Evolutionary conservation across 2,797 vertebrate genomes (phyloP).

Genomic region (Neosalanx taihuensis): DNA sequence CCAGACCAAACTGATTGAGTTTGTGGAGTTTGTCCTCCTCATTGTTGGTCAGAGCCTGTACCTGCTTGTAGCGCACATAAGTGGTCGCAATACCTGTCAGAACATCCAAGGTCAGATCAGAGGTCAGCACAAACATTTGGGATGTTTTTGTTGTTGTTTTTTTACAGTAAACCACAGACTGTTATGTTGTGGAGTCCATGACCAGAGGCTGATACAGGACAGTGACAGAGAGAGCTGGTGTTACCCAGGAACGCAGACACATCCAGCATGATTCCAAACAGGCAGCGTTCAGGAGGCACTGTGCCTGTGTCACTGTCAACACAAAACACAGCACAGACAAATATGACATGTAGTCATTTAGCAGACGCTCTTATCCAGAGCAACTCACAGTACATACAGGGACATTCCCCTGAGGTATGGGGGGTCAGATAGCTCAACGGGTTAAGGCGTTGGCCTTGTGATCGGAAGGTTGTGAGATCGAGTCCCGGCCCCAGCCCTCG

Average conservation of each 20-base stretch:
- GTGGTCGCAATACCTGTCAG: constrained; percentile 81
- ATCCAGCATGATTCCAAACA: constrained; percentile 93
- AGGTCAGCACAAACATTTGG: background rate
- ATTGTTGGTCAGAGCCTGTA: constrained; percentile 71
- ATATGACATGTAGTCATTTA: background rate
- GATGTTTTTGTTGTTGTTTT: background rate
- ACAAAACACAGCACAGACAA: constrained; percentile 25
- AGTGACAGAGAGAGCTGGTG: background rate
- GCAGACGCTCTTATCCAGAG: no score
- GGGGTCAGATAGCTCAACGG: no score
- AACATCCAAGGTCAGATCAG: constrained; percentile 13
- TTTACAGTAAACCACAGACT: background rate
- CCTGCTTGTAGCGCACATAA: constrained; percentile 91
- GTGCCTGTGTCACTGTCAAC: constrained; percentile 86
- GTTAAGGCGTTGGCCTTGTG: no score
- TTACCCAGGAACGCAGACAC: constrained; percentile 85
- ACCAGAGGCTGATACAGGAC: background rate
- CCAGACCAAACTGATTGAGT: constrained; percentile 75
- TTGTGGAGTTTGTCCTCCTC: constrained; percentile 52
- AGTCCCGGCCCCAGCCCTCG: background rate
- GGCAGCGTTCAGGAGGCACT: constrained; percentile 85
- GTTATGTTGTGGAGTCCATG: background rate
- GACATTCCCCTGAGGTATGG: no score
- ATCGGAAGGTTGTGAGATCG: no score
- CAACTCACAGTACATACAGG: no score